Evolutionary conservation across 2,797 vertebrate species (phyloP).

Genomic region (Scleropages formosus): DNA sequence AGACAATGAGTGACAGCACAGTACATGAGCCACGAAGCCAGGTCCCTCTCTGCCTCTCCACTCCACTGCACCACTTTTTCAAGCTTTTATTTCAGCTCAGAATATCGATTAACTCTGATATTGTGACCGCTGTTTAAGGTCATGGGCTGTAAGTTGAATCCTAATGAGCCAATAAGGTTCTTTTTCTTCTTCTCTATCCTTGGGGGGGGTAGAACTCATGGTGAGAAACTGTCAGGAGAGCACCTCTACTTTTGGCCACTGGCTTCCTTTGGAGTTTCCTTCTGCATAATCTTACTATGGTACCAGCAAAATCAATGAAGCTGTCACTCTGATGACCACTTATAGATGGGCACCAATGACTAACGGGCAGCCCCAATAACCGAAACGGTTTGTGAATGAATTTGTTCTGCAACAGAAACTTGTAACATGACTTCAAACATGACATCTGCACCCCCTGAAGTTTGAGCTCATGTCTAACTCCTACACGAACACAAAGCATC

Average conservation of each 20-base stretch:
- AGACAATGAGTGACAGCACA: no score
- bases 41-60: no score
- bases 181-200: not conserved
- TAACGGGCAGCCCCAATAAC: not conserved
- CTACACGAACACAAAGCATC: no score
- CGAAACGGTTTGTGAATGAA: slow-evolving; percentile 18
- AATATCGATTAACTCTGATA: slow-evolving; percentile 69
- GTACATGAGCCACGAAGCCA: no score
- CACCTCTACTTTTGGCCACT: not conserved
- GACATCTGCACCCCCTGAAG: no score
- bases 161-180: not conserved
- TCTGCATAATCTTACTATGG: not conserved
- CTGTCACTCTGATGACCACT: not conserved
- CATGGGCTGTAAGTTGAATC: slow-evolving; percentile 33
- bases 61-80: no score
- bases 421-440: no score
- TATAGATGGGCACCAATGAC: not conserved
- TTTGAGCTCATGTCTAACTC: no score
- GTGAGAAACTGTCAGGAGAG: slow-evolving; percentile 4
- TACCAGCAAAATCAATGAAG: not conserved
- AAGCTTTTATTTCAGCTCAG: slow-evolving; percentile 55
- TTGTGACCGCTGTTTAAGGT: slow-evolving; percentile 75
- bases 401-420: not conserved
- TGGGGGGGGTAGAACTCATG: slow-evolving; percentile 5
- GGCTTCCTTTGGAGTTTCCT: not conserved